Base-by-base conservation (phyloP, 2,888 invertebrate species). In the Girardia tigrina region DNA sequence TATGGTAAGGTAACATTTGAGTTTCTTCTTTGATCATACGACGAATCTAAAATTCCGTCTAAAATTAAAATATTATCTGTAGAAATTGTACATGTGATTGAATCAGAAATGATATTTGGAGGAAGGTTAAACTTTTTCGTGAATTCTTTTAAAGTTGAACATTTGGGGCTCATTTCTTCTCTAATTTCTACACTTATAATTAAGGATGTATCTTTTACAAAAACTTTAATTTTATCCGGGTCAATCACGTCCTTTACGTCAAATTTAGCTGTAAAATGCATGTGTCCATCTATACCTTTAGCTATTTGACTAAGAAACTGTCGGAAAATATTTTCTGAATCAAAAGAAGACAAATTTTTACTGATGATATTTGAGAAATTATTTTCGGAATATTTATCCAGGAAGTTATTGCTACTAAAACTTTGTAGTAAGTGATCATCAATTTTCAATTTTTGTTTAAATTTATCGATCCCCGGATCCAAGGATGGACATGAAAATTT, bases 211-310 rank as follows among this genome's bases (percentile, higher is more conserved):
- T 56, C 56, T 56, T n/a, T 56, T 2, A 56, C 56, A 56, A 56
- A 56, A 6, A 56, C 56, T n/a, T 56, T 56, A 23, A 56, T 56
- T 56, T 56, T 56, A n/a, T 56, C 56, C 2, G 56, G 56, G 23
- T 56, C 56, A 56, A 56, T 23, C 4, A 56, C n/a, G 23, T 56
- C 56, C 23, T 56, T 56, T 56, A 56, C 23, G n/a, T 56, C 56
- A 56, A 56, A 56, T 56, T 56, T 56, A 8, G 56, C 56, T n/a
- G n/a, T 56, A 23, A 56, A 56, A 16, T 56, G 56, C 56, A 56
- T 56, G 23, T 56, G n/a, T 4, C 23, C 56, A 16, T 56, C 56
- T 20, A 6, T 56, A 2, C 56, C 56, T 56, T 56, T 56, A 56
- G 56, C 56, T 56, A 56, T 56, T 56, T 56, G 56, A n/a, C 20